Percentiles rank a stretch among this genome's conserved stretches.
Conservation (phyloP, 1,140 invertebrate species). For the Pomacea maculata region DNA sequence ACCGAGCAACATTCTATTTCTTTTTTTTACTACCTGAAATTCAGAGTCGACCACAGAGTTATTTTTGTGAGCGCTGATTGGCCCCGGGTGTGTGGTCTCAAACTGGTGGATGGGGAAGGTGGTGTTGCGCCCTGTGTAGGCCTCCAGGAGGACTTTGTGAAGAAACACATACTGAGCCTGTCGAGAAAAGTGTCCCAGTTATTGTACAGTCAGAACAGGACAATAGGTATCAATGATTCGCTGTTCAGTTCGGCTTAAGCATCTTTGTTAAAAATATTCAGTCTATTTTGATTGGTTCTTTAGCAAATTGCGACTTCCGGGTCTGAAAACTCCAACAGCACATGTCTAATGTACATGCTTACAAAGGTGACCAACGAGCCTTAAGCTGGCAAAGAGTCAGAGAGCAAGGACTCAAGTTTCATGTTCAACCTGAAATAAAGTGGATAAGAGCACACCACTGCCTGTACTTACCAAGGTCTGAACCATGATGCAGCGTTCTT, state of each 20-base stretch:
- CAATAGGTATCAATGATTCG: not conserved
- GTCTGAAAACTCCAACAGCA: not conserved
- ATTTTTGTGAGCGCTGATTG: not conserved
- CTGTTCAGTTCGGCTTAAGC: not conserved
- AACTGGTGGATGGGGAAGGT: not conserved
- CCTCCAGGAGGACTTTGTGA: conserved; percentile 1
- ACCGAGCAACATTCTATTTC: no score
- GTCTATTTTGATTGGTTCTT: not conserved
- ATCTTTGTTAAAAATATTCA: not conserved
- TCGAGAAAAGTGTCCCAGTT: not conserved
- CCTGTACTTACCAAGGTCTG: conserved; percentile 6
- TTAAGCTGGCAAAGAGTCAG: not conserved
- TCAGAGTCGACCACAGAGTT: not conserved
- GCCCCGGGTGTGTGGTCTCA: not conserved
- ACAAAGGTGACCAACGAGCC: not conserved
- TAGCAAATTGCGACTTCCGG: not conserved
- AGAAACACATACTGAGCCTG: not conserved
- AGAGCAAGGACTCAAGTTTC: not conserved
- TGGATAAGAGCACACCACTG: not conserved
- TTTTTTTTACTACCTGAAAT: not conserved
- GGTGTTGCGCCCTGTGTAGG: not conserved
- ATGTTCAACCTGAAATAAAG: no score
- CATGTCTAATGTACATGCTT: not conserved
- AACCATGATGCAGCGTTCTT: conserved; percentile 13
- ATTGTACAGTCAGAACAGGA: not conserved